These are phyloP conservation scores for Buphagus erythrorhynchus DNA, from an alignment of 2,797 vertebrate genomes.

Conservation along the genomic window DNA sequence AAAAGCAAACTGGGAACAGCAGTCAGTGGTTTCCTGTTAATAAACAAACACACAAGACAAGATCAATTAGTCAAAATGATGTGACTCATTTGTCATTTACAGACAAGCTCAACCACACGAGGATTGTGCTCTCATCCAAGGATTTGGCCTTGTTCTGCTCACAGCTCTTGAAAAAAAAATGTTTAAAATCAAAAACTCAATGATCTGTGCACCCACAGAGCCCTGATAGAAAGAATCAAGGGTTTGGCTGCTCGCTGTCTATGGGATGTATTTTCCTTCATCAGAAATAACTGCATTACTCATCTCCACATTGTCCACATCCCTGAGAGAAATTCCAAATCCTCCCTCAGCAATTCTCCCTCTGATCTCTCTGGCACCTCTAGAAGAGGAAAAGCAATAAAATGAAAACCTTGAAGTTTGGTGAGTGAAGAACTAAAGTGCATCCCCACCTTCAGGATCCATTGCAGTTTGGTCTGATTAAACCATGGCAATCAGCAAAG, in stretches of 20 bases:
- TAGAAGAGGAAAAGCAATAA: background rate
- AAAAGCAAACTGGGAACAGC: background rate
- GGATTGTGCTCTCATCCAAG: background rate
- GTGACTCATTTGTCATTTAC: slow-evolving; percentile 37
- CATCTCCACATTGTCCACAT: slow-evolving; percentile 15
- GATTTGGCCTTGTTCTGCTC: slow-evolving; percentile 24
- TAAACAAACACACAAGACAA: slow-evolving; percentile 45
- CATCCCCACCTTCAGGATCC: background rate
- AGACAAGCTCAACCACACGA: background rate
- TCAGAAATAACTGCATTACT: slow-evolving; percentile 46
- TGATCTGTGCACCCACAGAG: background rate
- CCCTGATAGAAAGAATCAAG: background rate
- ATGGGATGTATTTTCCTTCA: background rate
- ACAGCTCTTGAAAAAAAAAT: background rate
- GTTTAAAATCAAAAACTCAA: background rate
- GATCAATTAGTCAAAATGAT: slow-evolving; percentile 52
- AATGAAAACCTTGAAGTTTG: background rate
- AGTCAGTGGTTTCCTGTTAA: slow-evolving; percentile 5
- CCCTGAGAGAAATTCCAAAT: background rate
- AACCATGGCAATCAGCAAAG: background rate
- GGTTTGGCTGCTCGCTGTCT: background rate
- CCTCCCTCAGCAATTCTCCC: background rate
- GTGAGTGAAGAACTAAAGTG: background rate
- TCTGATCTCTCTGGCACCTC: background rate
- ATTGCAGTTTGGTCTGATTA: background rate